Evolutionary conservation across 2,888 invertebrate genomes (phyloP).

Genomic region (Melieria omissa): DNA sequence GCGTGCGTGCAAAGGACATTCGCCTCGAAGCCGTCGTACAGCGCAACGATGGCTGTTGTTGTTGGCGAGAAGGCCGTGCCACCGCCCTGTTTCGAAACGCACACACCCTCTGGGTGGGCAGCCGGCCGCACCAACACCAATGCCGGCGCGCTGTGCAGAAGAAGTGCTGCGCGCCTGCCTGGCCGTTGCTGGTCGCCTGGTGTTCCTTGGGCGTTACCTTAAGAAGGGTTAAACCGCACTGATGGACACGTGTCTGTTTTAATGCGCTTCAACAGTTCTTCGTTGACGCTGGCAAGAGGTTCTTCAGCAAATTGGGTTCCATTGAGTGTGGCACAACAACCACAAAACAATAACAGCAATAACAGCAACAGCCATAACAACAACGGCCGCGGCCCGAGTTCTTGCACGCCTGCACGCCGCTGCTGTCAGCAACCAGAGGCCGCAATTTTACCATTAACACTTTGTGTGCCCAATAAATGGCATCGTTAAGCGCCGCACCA

Average conservation of each 20-base stretch:
- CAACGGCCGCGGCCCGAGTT: slow-evolving; percentile 5
- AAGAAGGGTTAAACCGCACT: slow-evolving; percentile 67
- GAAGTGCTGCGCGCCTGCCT: neutral
- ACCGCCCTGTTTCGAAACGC: neutral
- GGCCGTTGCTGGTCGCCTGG: slow-evolving; percentile 58
- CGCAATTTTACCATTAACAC: neutral
- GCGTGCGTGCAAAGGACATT: neutral
- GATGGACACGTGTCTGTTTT: slow-evolving; percentile 66
- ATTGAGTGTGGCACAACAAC: slow-evolving; percentile 29
- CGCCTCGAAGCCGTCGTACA: too few relatives aligned
- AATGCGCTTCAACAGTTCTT: slow-evolving; percentile 44
- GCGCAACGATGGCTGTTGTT: too few relatives aligned
- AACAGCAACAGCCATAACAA: slow-evolving; percentile 16
- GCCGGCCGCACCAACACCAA: neutral
- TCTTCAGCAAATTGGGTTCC: slow-evolving; percentile 39
- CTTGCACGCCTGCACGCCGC: neutral
- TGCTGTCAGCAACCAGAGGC: neutral
- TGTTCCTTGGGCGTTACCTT: slow-evolving; percentile 68
- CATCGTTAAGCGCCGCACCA: neutral
- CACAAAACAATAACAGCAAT: slow-evolving; percentile 31
- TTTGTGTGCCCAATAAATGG: slow-evolving; percentile 24
- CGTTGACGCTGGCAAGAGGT: slow-evolving; percentile 2
- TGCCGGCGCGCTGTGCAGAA: slow-evolving; percentile 16
- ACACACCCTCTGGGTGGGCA: slow-evolving; percentile 35
- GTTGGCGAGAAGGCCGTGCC: neutral